Evolutionary conservation across 2,797 vertebrate species (phyloP).

Genomic region (Acipenser ruthenus): DNA sequence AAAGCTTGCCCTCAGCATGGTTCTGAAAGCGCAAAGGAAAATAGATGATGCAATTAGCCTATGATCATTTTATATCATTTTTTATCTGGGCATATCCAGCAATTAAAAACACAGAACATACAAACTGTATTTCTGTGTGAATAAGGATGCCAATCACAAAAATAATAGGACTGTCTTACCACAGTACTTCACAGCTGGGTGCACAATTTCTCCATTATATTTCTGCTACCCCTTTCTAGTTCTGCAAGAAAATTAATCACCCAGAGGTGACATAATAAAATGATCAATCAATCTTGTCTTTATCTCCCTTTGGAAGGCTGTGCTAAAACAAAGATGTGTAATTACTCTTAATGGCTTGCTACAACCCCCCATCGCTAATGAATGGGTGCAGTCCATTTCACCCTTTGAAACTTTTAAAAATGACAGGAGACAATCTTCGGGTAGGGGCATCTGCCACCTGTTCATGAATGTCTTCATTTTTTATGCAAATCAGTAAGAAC

Average conservation of each 20-base stretch:
- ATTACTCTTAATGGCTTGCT: not conserved
- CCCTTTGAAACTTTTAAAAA: not conserved
- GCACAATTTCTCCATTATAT: not conserved
- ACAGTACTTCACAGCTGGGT: too few species aligned
- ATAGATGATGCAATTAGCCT: too few species aligned
- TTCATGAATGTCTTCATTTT: not conserved
- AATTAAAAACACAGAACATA: not conserved
- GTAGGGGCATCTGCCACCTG: not conserved
- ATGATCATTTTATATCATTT: not conserved
- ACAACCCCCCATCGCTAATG: not conserved
- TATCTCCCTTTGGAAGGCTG: not conserved
- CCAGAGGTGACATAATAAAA: not conserved
- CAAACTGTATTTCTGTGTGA: not conserved
- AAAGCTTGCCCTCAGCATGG: not conserved
- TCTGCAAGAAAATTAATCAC: not conserved
- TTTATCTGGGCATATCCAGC: not conserved
- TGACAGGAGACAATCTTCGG: not conserved
- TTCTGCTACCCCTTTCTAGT: not conserved
- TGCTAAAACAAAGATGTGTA: not conserved
- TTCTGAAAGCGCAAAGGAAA: not conserved
- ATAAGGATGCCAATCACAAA: not conserved
- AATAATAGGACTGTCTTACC: too few species aligned
- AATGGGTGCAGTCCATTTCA: not conserved
- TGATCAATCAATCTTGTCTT: not conserved
- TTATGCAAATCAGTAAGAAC: not conserved